Evolutionary conservation across 2,888 invertebrate genomes (phyloP), one percentile per base, ranked within the genome.

Genomic region (Gymnoscelis rufifasciata): DNA sequence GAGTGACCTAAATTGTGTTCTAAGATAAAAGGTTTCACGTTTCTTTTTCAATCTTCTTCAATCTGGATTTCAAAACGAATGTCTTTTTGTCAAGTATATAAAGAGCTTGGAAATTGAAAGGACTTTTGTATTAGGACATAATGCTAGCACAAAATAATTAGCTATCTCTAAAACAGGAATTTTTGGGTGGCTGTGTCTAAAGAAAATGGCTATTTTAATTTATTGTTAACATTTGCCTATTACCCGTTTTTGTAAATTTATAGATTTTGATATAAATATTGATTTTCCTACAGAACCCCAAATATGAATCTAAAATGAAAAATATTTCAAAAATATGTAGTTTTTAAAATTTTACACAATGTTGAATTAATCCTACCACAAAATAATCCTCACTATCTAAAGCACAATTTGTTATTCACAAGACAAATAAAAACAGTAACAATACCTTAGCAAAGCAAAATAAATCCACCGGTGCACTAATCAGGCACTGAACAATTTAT

Each of bases 1-100:
- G 51, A 64, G 66, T 71, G 72, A 69, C 71, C 73, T 66, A 70
- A 57, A 64, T 71, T 53, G 53, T 41, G 38, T 48, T 52, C 44
- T 38, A 43, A 53, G 47, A 51, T 48, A 52, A 52, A 55, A 51
- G 42, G 62, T 62, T 57, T 56, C 47, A 59, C 44, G 48, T 60
- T 62, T 52, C 51, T 59, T 54, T 42, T 35, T 43, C 38, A 35
- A 47, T 55, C 39, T 57, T 52, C 56, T 51, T 35, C 35, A n/a
- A n/a, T n/a, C n/a, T n/a, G 13, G 31, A 53, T 41, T 30, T 29
- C n/a, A 33, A 36, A 38, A 38, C 40, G 35, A 40, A 37, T 47
- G 28, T 48, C 46, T 49, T 54, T 54, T 49, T 29, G n/a, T 42
- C n/a, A n/a, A n/a, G n/a, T n/a, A n/a, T n/a, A n/a, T n/a, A n/a